A percentile compares a stretch with the other conserved stretches of the same genome.
Conservation (phyloP, 2,113 vertebrate genomes). For the Oriolus oriolus region DNA sequence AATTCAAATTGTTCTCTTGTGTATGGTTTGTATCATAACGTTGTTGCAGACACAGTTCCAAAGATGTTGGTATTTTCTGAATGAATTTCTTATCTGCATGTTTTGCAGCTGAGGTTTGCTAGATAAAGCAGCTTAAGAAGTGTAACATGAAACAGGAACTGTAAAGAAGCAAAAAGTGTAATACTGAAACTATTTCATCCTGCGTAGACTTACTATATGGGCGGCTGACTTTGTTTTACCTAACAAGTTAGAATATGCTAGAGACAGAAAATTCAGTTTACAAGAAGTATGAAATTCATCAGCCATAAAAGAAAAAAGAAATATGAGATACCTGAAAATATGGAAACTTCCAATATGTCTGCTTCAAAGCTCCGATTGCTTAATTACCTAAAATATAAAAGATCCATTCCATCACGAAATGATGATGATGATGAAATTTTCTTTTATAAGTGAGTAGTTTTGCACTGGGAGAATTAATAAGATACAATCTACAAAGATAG, state of each 20-base stretch:
- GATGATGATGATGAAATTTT: not conserved
- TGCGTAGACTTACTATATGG: not conserved
- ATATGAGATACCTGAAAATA: not conserved
- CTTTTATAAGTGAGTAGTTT: not conserved
- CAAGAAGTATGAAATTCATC: not conserved
- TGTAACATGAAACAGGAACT: not conserved
- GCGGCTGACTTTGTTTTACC: not conserved
- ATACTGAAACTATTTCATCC: not conserved
- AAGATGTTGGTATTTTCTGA: not conserved
- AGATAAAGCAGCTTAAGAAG: not conserved
- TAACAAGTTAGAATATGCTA: not conserved
- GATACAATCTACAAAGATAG: not conserved
- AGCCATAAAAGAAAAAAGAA: not conserved
- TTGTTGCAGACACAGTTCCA: not conserved
- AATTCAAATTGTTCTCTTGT: not conserved
- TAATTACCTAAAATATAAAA: not conserved
- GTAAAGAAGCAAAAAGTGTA: not conserved
- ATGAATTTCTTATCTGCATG: not conserved
- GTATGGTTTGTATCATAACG: not conserved
- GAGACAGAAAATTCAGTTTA: not conserved
- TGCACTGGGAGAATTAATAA: not conserved
- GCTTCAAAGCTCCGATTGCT: not conserved
- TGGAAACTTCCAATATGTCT: not conserved
- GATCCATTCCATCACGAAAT: rapidly evolving
- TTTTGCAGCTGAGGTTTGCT: not conserved